Conservation (phyloP, 2,888 invertebrate species). For the Lycocerus yunnanus region DNA sequence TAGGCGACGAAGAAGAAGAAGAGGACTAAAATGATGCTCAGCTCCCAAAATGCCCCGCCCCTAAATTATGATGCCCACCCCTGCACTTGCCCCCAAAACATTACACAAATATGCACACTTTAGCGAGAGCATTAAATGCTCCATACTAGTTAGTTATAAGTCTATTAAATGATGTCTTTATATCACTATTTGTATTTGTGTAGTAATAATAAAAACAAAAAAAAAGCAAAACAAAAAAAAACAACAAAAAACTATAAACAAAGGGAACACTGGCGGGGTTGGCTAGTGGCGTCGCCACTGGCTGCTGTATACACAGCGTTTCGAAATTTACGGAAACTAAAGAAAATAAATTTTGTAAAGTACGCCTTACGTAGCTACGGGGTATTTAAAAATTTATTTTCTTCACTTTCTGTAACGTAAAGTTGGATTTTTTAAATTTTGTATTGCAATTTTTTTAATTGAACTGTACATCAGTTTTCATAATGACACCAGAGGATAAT, state of each 20-base stretch:
- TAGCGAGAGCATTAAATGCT: slow-evolving; percentile 10
- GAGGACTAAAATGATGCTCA: slow-evolving; percentile 45
- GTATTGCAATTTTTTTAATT: background rate
- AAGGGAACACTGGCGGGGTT: background rate
- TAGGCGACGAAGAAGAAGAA: slow-evolving; percentile 80
- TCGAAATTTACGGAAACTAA: background rate
- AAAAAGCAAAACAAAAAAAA: slow-evolving; percentile 53
- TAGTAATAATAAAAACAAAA: slow-evolving; percentile 51
- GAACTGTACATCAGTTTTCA: background rate
- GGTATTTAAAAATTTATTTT: background rate
- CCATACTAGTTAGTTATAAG: slow-evolving; percentile 31
- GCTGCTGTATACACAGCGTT: background rate
- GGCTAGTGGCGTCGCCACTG: background rate
- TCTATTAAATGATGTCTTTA: slow-evolving; percentile 58
- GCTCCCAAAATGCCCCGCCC: slow-evolving; percentile 47
- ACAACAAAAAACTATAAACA: slow-evolving; percentile 43
- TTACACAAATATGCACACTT: slow-evolving; percentile 8
- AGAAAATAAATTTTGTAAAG: background rate
- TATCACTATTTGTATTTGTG: slow-evolving; percentile 58
- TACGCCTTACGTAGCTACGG: background rate
- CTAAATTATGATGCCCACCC: slow-evolving; percentile 36
- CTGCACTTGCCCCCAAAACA: slow-evolving; percentile 1
- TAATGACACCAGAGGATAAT: background rate
- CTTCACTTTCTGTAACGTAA: background rate
- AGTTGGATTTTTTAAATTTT: background rate